Conservation (phyloP, 1,140 invertebrate species). For the Sitophilus oryzae region DNA sequence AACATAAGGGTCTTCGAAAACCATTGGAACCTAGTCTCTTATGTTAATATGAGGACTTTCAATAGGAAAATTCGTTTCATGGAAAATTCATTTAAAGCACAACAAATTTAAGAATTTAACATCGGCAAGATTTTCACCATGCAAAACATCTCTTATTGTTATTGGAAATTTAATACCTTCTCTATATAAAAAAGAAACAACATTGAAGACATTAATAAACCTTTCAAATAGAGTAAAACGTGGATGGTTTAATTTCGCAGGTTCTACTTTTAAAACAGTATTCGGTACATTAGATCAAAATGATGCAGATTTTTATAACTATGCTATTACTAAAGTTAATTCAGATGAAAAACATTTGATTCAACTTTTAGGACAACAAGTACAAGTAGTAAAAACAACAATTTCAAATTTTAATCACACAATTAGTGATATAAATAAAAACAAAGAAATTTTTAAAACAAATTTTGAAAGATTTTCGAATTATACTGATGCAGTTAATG, state of each 20-base stretch:
- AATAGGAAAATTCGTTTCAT: no score
- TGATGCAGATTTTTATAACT: constrained; percentile 27
- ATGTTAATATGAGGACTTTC: no score
- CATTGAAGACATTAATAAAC: no score
- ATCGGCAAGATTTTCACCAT: no score
- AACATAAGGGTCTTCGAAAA: no score
- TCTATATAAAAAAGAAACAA: no score
- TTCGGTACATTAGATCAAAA: constrained; percentile 25
- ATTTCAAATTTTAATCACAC: constrained; percentile 25
- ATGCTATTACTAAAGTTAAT: constrained; percentile 22
- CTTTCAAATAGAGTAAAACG: constrained; percentile 9
- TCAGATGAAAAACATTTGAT: constrained; percentile 21
- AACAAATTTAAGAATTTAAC: no score
- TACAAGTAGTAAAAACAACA: constrained; percentile 23
- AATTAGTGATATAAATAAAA: no score
- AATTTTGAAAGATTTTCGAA: constrained; percentile 14
- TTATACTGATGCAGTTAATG: not conserved
- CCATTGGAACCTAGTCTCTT: no score
- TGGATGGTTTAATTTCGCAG: constrained; percentile 6
- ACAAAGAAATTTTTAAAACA: constrained; percentile 19
- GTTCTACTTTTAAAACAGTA: constrained; percentile 22
- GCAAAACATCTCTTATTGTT: not conserved
- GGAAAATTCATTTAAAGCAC: no score
- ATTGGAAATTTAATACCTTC: constrained; percentile 1
- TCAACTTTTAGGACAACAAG: constrained; percentile 25